Evolutionary conservation across 1,140 invertebrate species (phyloP), one percentile per base, ranked within the genome.

Genomic region (Papilio polyxenes): DNA sequence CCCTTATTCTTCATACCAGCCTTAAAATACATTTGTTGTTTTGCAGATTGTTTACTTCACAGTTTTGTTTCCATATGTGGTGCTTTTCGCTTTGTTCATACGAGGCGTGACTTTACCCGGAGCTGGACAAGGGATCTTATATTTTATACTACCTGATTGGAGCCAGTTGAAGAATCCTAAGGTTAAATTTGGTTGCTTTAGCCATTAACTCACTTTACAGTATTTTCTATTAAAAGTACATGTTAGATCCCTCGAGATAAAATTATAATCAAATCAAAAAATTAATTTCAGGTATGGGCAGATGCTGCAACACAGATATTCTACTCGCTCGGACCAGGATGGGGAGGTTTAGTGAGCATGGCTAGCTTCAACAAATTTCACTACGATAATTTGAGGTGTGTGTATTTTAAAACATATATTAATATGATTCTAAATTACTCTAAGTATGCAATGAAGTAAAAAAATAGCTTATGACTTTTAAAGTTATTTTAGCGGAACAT

Each of bases 231-330:
- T 31, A 2, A 31, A 31, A 31, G 23, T 31, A 31, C 2, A 31
- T 31, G 23, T 31, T 31, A 31, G 23, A 31, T 31, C 23, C 23
- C 23, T 31, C 2, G 0, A 31, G 23, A 2, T 31, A 31, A 31
- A 44, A 44, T 6, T 44, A 53, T 53, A 6, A 17, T 17, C 15
- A 53, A 15, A 53, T 53, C 15, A 13, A 51, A 51, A 51, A 13
- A 7, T 53, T 10, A 0, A 74, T 83, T 89, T 6, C 89, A 98
- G 97, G 98, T 98, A 31, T 99, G 98, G 98, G 97, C 97, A 49
- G 98, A 98, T 92, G 98, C 98, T 8, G 98, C 98, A 0, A 96
- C 98, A 9, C 97, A 98, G 93, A 97, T 99, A 84, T 98, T 99
- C 91, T 99, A 98, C 89, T 98, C 98, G 0, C 96, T 98, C 1